Percentiles rank a stretch among this genome's conserved stretches.
Conservation (phyloP, 2,888 invertebrate species). For the Oxycera nigricornis region DNA sequence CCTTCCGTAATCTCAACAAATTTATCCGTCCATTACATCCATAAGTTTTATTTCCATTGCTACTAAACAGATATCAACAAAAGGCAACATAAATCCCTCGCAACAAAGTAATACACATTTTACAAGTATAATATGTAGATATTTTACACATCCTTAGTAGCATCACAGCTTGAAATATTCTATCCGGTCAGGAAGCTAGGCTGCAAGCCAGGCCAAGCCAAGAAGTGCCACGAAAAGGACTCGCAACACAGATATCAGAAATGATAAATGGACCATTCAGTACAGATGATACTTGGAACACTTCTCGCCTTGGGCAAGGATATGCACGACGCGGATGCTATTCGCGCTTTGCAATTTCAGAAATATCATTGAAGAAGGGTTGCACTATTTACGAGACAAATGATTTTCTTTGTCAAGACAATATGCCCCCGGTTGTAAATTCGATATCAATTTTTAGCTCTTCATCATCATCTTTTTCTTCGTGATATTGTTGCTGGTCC, state of each 20-base stretch:
- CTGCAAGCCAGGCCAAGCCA: no score
- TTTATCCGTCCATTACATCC: no score
- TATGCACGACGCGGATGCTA: neutral
- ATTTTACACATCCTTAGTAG: slow-evolving; percentile 23
- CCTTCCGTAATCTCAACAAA: no score
- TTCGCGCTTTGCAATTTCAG: slow-evolving; percentile 27
- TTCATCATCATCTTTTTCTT: neutral
- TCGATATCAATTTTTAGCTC: slow-evolving; percentile 37
- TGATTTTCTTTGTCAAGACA: slow-evolving; percentile 37
- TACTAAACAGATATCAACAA: no score
- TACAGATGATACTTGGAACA: slow-evolving; percentile 43
- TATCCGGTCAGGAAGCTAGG: slow-evolving; percentile 8
- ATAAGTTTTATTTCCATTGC: no score
- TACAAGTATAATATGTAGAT: slow-evolving; percentile 31
- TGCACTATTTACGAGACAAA: slow-evolving; percentile 32
- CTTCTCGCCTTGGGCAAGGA: slow-evolving; percentile 19
- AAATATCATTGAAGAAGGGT: slow-evolving; percentile 26
- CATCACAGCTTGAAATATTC: neutral
- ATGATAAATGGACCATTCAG: slow-evolving; percentile 46
- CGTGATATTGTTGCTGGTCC: neutral
- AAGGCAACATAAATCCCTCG: no score
- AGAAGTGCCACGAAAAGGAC: slow-evolving; percentile 7
- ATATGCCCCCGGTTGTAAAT: slow-evolving; percentile 30
- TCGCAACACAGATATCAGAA: slow-evolving; percentile 10
- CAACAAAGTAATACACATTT: slow-evolving; percentile 15